phyloP scores from a whole-genome alignment of 2,888 invertebrate species.

The Lithophane semibrunnea region DNA sequence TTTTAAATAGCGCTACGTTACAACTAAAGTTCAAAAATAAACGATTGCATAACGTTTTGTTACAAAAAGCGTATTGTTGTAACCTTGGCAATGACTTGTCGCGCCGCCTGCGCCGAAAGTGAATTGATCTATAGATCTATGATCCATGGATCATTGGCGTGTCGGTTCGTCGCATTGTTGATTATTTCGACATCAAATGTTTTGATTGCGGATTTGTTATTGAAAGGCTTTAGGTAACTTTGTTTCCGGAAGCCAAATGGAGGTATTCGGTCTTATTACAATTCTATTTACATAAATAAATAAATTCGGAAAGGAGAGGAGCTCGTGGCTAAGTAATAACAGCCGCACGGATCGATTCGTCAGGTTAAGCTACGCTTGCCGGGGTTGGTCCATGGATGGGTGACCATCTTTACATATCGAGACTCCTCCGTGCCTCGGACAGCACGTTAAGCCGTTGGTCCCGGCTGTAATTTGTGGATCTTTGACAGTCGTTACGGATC shows the following conservation, averaged over 20 bases:
- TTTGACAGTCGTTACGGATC: too few relatives aligned
- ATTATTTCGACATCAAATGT: slow-evolving; percentile 53
- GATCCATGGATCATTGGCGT: slow-evolving; percentile 71
- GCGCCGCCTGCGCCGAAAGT: slow-evolving; percentile 74
- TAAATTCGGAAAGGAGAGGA: too few relatives aligned
- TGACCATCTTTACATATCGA: too few relatives aligned
- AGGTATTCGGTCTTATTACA: neutral
- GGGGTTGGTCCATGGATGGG: too few relatives aligned
- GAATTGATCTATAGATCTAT: slow-evolving; percentile 76
- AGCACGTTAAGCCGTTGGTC: too few relatives aligned
- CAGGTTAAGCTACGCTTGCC: too few relatives aligned
- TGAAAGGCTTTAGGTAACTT: neutral
- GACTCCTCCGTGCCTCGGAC: too few relatives aligned
- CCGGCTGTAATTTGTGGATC: too few relatives aligned
- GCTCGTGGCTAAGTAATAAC: too few relatives aligned
- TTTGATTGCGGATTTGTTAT: slow-evolving; percentile 45
- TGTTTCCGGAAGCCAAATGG: slow-evolving; percentile 14
- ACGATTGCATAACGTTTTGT: slow-evolving; percentile 54
- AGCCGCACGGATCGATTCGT: too few relatives aligned
- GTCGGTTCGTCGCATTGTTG: slow-evolving; percentile 60
- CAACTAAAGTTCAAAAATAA: slow-evolving; percentile 43
- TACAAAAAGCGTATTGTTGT: slow-evolving; percentile 63
- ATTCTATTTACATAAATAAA: too few relatives aligned
- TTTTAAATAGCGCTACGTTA: slow-evolving; percentile 23
- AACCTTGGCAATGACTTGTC: slow-evolving; percentile 80